Base-by-base conservation (phyloP, 1,140 invertebrate genomes). In the Choristoneura fumiferana region DNA sequence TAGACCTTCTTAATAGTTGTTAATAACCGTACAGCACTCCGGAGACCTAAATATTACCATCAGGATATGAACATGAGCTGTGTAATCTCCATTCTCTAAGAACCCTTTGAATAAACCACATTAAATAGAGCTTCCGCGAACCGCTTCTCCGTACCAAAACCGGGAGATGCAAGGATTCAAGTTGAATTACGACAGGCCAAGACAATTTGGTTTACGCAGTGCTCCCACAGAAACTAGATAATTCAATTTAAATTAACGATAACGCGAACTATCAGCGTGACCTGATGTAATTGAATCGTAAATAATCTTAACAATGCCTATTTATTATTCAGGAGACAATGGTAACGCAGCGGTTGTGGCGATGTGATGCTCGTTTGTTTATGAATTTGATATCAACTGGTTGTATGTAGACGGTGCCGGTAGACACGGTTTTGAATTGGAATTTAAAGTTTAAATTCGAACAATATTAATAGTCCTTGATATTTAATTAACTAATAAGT, bases 201-300 rank as follows among this genome's bases (percentile, higher is more conserved):
- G 14, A 0, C 4, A 49, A 5, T 37, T n/a, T 55, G 58, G 58
- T n/a, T 12, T 29, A 29, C 22, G 22, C 22, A 29, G 43, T 18
- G 14, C 15, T 13, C 18, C 36, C 8, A 53, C 9, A 34, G 62
- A 63, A 75, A 77, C 66, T 77, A 72, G 69, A 80, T 76, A 78
- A 78, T 75, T 79, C 73, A 75, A 79, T 80, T 73, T 68, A 73
- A 74, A 78, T 78, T 80, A 76, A 78, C 72, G 74, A 73, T 70
- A 58, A 54, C 56, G 14, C 56, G 57, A 68, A 62, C 67, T 67
- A 75, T 67, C 67, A 67, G 66, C 52, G 65, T 75, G 67, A 71
- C 64, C 76, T 61, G 63, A 61, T 58, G 65, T 71, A 76, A 73
- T 76, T 69, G 73, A 63, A 69, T 57, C 63, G 62, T 78, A 74